Conservation (phyloP, 2,797 vertebrate species). For the Amazona ochrocephala region DNA sequence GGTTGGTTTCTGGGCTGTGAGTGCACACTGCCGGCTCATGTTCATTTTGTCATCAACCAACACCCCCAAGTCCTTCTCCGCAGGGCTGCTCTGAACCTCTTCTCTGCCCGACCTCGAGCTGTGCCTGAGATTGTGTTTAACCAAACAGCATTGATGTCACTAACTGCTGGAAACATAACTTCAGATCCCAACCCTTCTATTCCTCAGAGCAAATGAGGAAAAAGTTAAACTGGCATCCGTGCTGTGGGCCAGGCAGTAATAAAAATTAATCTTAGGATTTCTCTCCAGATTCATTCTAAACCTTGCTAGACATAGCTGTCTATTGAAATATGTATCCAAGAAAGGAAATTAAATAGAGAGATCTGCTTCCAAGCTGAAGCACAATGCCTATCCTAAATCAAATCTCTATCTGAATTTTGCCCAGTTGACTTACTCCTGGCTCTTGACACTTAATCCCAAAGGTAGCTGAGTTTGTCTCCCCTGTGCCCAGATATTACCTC, state of each 20-base stretch:
- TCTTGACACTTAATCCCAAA: slow-evolving; percentile 16
- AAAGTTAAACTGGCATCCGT: neutral
- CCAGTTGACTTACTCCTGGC: neutral
- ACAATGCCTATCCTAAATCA: neutral
- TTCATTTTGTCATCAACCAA: too few species aligned
- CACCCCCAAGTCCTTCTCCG: too few species aligned
- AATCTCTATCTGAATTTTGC: neutral
- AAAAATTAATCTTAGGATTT: slow-evolving; percentile 21
- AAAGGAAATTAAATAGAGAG: slow-evolving; percentile 1
- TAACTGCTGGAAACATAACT: neutral
- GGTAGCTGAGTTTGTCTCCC: neutral
- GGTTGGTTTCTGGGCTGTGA: too few species aligned
- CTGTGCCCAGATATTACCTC: neutral
- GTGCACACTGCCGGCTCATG: too few species aligned
- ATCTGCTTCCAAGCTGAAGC: neutral
- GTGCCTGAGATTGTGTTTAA: neutral
- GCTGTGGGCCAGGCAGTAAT: neutral
- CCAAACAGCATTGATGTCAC: neutral
- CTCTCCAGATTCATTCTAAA: slow-evolving; percentile 15
- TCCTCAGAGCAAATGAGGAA: neutral
- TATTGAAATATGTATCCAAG: neutral
- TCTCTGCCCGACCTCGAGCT: too few species aligned
- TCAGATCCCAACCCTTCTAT: neutral
- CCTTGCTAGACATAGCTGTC: neutral
- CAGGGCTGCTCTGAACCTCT: too few species aligned